Conservation (phyloP, 2,888 invertebrate species). For the Amaurobius ferox region DNA sequence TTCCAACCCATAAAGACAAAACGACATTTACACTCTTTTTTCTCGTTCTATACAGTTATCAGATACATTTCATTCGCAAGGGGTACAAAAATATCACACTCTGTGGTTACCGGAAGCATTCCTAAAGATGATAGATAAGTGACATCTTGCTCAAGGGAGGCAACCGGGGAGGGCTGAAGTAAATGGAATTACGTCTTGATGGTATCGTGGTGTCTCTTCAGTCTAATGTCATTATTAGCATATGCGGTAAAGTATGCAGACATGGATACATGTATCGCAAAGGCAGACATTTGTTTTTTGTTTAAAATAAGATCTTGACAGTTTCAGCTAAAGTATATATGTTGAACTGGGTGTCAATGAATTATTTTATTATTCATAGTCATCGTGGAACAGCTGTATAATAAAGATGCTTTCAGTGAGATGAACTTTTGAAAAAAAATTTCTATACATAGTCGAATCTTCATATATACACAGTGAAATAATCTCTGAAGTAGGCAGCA, state of each 20-base stretch:
- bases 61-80: not conserved
- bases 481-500: too few relatives aligned
- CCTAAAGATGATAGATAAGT: not conserved
- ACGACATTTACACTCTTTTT: not conserved
- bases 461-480: too few relatives aligned
- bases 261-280: not conserved
- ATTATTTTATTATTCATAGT: too few relatives aligned
- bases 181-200: constrained; percentile 5
- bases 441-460: too few relatives aligned
- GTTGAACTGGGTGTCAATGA: too few relatives aligned
- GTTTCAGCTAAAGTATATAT: too few relatives aligned
- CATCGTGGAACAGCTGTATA: too few relatives aligned
- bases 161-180: not conserved
- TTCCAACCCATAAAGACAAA: too few relatives aligned
- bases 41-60: not conserved
- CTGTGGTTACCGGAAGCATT: constrained; percentile 6
- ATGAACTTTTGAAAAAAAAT: too few relatives aligned
- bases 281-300: too few relatives aligned
- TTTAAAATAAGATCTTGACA: too few relatives aligned
- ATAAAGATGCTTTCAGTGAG: too few relatives aligned
- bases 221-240: constrained; percentile 14
- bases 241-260: not conserved
- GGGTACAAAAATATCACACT: not conserved
- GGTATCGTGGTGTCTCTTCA: not conserved
- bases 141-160: constrained; percentile 9